These are phyloP conservation scores for Ptychobarbus kaznakovi DNA, from an alignment of 2,797 vertebrate species.

Conservation along the genomic window DNA sequence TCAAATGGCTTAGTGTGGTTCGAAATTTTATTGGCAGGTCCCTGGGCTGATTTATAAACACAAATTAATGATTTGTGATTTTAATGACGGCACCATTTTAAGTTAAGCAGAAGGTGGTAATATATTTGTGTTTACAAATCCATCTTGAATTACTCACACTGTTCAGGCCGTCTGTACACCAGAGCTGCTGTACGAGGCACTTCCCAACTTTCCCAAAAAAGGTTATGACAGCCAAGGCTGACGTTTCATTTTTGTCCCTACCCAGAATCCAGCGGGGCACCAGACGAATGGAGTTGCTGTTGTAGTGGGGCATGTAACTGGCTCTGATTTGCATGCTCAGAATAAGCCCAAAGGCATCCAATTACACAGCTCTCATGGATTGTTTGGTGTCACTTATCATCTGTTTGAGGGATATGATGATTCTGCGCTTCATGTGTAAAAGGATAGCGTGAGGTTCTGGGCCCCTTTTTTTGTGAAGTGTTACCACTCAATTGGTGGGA, in stretches of 20 bases:
- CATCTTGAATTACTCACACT: slow-evolving; percentile 54
- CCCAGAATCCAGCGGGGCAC: slow-evolving; percentile 67
- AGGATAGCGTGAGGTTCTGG: slow-evolving; percentile 70
- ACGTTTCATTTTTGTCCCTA: slow-evolving; percentile 66
- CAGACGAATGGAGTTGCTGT: slow-evolving; percentile 48
- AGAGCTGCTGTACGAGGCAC: slow-evolving; percentile 36
- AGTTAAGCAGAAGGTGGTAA: slow-evolving; percentile 49
- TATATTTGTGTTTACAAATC: slow-evolving; percentile 61
- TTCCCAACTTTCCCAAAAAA: slow-evolving; percentile 77
- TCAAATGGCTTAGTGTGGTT: not conserved
- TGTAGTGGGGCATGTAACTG: slow-evolving; percentile 57
- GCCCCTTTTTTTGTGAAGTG: slow-evolving; percentile 50
- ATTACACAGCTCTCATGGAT: slow-evolving; percentile 80
- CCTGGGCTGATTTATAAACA: not conserved
- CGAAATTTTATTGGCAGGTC: not conserved
- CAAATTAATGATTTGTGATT: slow-evolving; percentile 1
- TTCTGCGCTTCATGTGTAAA: slow-evolving; percentile 78
- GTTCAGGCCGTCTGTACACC: slow-evolving; percentile 55
- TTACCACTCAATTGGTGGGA: slow-evolving; percentile 51
- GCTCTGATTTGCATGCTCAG: slow-evolving; percentile 72
- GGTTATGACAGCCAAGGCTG: slow-evolving; percentile 64
- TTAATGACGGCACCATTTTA: not conserved
- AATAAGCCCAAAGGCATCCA: slow-evolving; percentile 78
- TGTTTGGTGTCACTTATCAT: slow-evolving; percentile 76
- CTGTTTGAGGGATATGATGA: slow-evolving; percentile 72